phyloP scores from a whole-genome alignment of 2,797 vertebrate genomes.

The Anniella stebbinsi region DNA sequence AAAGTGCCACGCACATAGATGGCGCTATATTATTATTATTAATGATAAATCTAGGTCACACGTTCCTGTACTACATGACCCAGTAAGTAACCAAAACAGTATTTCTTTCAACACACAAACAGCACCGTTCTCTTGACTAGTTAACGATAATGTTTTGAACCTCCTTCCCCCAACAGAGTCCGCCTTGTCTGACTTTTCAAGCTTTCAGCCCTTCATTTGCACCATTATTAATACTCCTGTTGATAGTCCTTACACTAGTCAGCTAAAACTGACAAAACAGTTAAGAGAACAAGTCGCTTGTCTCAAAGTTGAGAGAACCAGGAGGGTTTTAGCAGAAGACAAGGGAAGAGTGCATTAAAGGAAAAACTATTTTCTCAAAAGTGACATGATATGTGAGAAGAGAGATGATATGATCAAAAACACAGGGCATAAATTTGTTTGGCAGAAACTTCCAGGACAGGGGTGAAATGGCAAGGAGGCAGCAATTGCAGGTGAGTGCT shows the following conservation, averaged over 20 bases:
- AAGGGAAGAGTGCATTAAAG: not conserved
- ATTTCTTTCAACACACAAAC: no score
- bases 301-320: not conserved
- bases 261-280: not conserved
- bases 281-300: no score
- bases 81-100: no score
- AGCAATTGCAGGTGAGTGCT: not conserved
- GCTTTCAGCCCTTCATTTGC: not conserved
- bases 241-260: not conserved
- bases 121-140: not conserved
- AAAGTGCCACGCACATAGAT: not conserved
- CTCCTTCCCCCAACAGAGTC: not conserved
- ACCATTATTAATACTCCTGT: not conserved
- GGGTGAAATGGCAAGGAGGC: not conserved
- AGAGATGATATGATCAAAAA: not conserved
- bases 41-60: no score
- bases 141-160: not conserved
- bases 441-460: not conserved
- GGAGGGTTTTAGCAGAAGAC: not conserved
- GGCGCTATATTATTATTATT: not conserved
- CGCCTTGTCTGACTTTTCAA: not conserved
- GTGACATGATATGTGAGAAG: no score
- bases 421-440: not conserved
- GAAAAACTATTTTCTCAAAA: not conserved
- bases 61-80: no score